Conservation (phyloP, 2,888 invertebrate genomes). For the Drosophila stalkeri region DNA sequence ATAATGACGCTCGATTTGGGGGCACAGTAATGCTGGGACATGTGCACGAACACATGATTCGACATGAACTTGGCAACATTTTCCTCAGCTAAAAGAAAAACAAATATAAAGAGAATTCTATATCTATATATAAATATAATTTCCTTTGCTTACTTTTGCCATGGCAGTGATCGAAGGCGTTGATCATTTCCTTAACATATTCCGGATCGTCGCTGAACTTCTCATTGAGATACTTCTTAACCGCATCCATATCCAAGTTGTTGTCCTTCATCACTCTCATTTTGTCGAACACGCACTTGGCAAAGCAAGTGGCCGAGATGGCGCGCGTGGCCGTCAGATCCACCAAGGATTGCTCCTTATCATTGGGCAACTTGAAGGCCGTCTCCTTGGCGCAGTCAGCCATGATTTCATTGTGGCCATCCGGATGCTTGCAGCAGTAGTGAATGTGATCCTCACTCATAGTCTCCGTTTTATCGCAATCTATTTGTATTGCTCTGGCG, state of each 20-base stretch:
- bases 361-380: conserved; percentile 58
- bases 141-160: conserved; percentile 52
- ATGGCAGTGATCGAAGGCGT: conserved; percentile 78
- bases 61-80: conserved; percentile 62
- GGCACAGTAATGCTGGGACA: conserved; percentile 56
- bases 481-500: conserved; percentile 47
- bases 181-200: conserved; percentile 73
- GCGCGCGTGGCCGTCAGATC: conserved; percentile 70
- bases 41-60: conserved; percentile 53
- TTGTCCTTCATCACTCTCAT: conserved; percentile 60
- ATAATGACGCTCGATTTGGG: conserved; percentile 69
- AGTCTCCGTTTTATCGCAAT: conserved; percentile 63
- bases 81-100: conserved; percentile 58
- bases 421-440: conserved; percentile 77
- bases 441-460: conserved; percentile 75
- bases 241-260: conserved; percentile 67
- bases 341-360: conserved; percentile 68
- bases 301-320: conserved; percentile 71
- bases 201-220: conserved; percentile 63
- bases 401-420: conserved; percentile 71
- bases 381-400: conserved; percentile 67
- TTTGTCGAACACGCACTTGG: conserved; percentile 65
- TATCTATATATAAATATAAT: background rate
- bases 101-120: too few relatives aligned
- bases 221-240: conserved; percentile 39